These are phyloP conservation scores for Volucella inanis DNA, from an alignment of 2,888 invertebrate genomes.

Conservation along the genomic window DNA sequence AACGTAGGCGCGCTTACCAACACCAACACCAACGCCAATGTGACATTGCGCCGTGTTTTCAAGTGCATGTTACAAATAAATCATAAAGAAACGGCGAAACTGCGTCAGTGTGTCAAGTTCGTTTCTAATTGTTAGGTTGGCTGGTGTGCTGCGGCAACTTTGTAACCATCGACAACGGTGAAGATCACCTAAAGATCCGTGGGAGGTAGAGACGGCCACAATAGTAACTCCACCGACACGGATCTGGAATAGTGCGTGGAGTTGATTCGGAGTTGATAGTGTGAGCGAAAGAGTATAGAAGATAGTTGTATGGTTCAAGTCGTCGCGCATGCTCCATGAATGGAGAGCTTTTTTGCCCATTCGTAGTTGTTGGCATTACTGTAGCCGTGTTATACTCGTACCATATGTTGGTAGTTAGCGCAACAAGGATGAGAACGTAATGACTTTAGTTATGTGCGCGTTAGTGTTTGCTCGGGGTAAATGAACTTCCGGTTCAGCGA, in stretches of 20 bases:
- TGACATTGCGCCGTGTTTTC: constrained; percentile 70
- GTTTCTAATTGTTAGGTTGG: constrained; percentile 76
- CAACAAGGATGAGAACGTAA: constrained; percentile 23
- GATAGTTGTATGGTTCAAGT: constrained; percentile 5
- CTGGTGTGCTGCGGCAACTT: constrained; percentile 34
- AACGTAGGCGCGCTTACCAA: not conserved
- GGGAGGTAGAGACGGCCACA: constrained; percentile 16
- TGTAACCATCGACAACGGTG: not conserved
- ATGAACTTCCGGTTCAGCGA: constrained; percentile 73
- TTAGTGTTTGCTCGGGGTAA: constrained; percentile 59
- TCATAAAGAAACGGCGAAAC: constrained; percentile 75
- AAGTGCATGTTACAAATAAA: constrained; percentile 74
- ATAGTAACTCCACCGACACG: constrained; percentile 55
- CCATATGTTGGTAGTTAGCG: too few relatives aligned
- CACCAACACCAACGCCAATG: constrained; percentile 20
- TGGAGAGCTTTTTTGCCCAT: constrained; percentile 54
- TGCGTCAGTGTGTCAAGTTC: constrained; percentile 82
- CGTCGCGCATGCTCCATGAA: constrained; percentile 66
- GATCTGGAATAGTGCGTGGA: constrained; percentile 66
- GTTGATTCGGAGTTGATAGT: not conserved
- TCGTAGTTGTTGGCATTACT: not conserved
- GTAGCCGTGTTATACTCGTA: too few relatives aligned
- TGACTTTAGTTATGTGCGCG: constrained; percentile 30
- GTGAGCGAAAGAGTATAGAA: not conserved
- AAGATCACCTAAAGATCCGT: constrained; percentile 9